phyloP scores from a whole-genome alignment of 2,888 invertebrate species.

The Druceiella hillmani region DNA sequence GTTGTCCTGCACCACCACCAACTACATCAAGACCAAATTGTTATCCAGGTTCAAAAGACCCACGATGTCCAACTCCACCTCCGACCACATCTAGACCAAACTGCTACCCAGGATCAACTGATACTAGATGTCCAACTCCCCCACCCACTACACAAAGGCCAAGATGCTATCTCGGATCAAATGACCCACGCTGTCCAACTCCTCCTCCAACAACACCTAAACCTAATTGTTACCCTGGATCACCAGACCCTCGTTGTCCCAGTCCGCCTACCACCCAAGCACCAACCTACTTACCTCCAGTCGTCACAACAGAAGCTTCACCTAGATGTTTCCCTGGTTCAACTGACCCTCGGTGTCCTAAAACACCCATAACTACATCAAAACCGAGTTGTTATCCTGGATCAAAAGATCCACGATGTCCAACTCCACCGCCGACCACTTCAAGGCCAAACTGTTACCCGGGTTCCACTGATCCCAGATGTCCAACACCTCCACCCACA shows the following conservation, averaged over 20 bases:
- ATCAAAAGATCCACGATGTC: conserved; percentile 27
- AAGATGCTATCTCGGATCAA: conserved; percentile 26
- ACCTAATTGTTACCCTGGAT: conserved; percentile 27
- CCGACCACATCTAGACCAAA: conserved; percentile 18
- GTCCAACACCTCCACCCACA: conserved; percentile 26
- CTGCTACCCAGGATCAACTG: conserved; percentile 26
- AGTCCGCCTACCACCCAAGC: conserved; percentile 27
- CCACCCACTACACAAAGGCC: conserved; percentile 20
- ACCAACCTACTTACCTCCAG: conserved; percentile 27
- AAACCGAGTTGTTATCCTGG: conserved; percentile 32
- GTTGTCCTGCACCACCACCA: conserved; percentile 17
- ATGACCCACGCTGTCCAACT: conserved; percentile 22
- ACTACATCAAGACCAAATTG: conserved; percentile 23
- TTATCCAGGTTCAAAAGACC: conserved; percentile 27
- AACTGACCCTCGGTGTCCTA: conserved; percentile 24
- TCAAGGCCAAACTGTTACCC: conserved; percentile 28
- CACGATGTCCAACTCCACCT: conserved; percentile 24
- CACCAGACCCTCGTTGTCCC: conserved; percentile 31
- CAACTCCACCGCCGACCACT: conserved; percentile 22
- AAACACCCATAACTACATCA: conserved; percentile 23
- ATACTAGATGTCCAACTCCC: no score
- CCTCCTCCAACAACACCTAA: conserved; percentile 16
- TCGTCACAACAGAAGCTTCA: conserved; percentile 29
- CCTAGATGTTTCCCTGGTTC: conserved; percentile 26
- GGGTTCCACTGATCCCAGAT: conserved; percentile 28